A percentile compares a stretch with the other conserved stretches of the same genome.
Conservation (phyloP, 2,888 invertebrate genomes). For the Acleris holmiana region DNA sequence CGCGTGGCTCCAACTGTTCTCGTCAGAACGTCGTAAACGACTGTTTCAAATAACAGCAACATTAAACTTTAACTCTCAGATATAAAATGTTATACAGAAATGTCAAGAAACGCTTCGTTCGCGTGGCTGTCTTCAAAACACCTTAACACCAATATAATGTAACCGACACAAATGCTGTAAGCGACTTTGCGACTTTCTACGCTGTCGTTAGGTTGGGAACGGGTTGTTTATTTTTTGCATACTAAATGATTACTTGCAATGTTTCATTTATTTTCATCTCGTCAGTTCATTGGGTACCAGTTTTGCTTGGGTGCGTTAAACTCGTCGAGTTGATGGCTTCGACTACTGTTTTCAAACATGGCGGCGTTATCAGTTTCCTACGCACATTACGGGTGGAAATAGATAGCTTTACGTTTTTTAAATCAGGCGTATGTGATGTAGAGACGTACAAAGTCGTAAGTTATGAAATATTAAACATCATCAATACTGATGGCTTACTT, state of each 20-base stretch:
- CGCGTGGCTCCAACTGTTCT: constrained; percentile 44
- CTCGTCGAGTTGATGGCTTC: constrained; percentile 41
- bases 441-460: no score
- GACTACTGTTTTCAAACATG: constrained; percentile 36
- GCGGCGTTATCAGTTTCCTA: constrained; percentile 17
- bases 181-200: constrained; percentile 30
- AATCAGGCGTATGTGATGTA: neutral
- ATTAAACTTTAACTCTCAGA: constrained; percentile 21
- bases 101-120: constrained; percentile 36
- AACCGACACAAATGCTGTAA: neutral
- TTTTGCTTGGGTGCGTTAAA: constrained; percentile 57
- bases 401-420: constrained; percentile 14
- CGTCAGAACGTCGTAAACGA: constrained; percentile 37
- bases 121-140: constrained; percentile 43
- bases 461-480: no score
- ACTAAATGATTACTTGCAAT: constrained; percentile 51
- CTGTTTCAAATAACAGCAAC: constrained; percentile 30
- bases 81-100: constrained; percentile 29
- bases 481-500: no score
- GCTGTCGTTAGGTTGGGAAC: constrained; percentile 25
- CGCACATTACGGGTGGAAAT: constrained; percentile 9
- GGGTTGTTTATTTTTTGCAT: constrained; percentile 28
- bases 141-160: neutral
- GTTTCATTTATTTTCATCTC: constrained; percentile 42
- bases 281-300: constrained; percentile 55